Evolutionary conservation across 2,888 invertebrate species (phyloP), one percentile per base, ranked within the genome.

Genomic region (Uloborus plumipes): DNA sequence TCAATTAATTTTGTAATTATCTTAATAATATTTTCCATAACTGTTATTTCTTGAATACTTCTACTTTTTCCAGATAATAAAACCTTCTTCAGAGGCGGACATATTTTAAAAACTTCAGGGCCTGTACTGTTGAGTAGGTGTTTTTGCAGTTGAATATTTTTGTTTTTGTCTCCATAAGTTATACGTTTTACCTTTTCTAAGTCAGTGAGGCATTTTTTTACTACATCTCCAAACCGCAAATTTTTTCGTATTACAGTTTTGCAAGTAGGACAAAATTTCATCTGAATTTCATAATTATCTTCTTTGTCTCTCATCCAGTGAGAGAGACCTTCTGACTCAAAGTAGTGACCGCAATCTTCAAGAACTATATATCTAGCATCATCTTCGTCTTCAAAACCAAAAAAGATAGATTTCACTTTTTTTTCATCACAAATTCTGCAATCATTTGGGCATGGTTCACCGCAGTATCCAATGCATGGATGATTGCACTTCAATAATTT

Each of bases 391-490:
- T 86, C 76, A 59, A 62, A 20, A 1, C 71, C 84, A 65, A 89
- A 88, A 85, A 87, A 87, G n/a, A 85, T 81, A 16, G 50, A 55
- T 11, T 86, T 85, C 55, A 88, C 87, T 6, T 64, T 75, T 53
- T 88, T 88, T 85, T 87, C 86, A 80, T 91, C 86, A 89, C 94
- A 94, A 18, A 87, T 66, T 39, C 90, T 88, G 89, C 94, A 94
- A 71, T 91, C 86, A 50, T 88, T 88, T 18, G 93, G 93, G 88
- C 93, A 94, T 14, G 90, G 90, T 88, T 94, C 94, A n/a, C 93
- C 93, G 89, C 94, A 94, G 70, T 93, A 90, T 16, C 94, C 93
- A 87, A 92, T 90, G 89, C 94, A 93, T n/a, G 87, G 87, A 89
- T 93, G 93, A 0, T 90, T 89, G 89, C 94, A 94, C 53, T 86